Evolutionary conservation across 2,113 vertebrate genomes (phyloP).

Genomic region (Prionailurus bengalensis): DNA sequence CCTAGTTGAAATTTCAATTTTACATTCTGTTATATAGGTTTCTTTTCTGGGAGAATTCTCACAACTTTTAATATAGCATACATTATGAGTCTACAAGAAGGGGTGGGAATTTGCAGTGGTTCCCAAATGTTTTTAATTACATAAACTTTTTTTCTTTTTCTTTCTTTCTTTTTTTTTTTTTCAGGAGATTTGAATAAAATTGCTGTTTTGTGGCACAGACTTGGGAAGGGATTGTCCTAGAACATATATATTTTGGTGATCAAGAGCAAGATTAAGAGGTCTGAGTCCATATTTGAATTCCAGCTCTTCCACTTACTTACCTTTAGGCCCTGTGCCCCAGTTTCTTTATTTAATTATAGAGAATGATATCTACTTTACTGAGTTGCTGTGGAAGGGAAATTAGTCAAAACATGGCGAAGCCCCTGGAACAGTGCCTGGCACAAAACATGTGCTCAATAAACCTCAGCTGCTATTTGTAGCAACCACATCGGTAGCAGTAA

Average conservation of each 20-base stretch:
- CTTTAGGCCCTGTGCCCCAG: neutral
- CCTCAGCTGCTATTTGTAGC: neutral
- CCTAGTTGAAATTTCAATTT: constrained; percentile 56
- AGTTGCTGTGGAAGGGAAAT: neutral
- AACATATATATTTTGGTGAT: neutral
- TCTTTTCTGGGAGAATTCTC: constrained; percentile 73
- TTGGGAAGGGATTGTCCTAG: neutral
- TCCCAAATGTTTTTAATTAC: neutral
- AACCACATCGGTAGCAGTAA: neutral
- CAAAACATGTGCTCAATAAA: neutral
- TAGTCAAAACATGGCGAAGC: neutral
- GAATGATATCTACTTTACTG: neutral
- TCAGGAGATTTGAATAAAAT: neutral
- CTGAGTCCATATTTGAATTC: neutral
- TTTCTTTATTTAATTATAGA: neutral
- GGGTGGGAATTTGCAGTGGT: neutral
- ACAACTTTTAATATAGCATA: constrained; percentile 66
- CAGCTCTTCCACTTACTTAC: neutral
- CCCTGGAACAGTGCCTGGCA: neutral
- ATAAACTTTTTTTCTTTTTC: neutral
- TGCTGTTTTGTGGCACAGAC: neutral
- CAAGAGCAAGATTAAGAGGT: neutral
- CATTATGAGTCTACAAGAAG: neutral
- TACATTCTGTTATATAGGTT: constrained; percentile 63
- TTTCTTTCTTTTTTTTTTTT: neutral